These are phyloP conservation scores for Zosterops borbonicus DNA, from an alignment of 2,113 vertebrate species.

Conservation along the genomic window DNA sequence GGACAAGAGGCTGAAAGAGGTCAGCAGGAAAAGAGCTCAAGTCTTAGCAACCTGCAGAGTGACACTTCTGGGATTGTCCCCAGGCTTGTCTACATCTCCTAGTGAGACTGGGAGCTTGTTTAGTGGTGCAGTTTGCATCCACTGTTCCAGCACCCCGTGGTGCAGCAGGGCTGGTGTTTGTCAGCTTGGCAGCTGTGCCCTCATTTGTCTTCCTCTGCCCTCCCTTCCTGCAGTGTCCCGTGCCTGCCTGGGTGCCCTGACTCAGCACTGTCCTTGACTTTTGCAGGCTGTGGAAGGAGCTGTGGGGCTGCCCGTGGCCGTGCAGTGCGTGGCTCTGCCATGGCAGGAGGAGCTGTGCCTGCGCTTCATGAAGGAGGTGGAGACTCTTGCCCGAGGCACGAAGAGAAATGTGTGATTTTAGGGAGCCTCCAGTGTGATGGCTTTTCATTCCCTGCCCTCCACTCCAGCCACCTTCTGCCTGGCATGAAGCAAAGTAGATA, in stretches of 20 bases:
- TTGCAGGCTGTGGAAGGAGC: conserved; percentile 6
- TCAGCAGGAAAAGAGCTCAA: conserved; percentile 15
- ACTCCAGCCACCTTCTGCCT: neutral
- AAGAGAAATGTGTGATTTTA: neutral
- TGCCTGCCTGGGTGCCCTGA: neutral
- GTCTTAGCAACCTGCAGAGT: neutral
- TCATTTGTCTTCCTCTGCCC: neutral
- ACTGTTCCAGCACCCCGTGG: accelerated
- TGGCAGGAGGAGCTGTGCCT: conserved; percentile 51
- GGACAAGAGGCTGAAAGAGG: conserved; percentile 80
- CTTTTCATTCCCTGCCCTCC: neutral
- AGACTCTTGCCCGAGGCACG: accelerated
- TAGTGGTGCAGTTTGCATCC: accelerated
- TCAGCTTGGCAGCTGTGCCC: neutral
- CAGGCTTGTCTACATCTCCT: neutral
- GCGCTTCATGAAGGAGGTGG: conserved; percentile 20
- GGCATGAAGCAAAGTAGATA: neutral
- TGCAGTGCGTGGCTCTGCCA: neutral
- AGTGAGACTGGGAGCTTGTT: neutral
- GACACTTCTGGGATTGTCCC: neutral
- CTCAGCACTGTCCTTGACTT: neutral
- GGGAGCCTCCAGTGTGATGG: neutral
- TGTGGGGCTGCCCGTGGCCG: neutral
- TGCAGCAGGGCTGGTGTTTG: neutral
- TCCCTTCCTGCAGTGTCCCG: neutral